Conservation (phyloP, 2,113 vertebrate genomes). For the Nothobranchius kuhntae region DNA sequence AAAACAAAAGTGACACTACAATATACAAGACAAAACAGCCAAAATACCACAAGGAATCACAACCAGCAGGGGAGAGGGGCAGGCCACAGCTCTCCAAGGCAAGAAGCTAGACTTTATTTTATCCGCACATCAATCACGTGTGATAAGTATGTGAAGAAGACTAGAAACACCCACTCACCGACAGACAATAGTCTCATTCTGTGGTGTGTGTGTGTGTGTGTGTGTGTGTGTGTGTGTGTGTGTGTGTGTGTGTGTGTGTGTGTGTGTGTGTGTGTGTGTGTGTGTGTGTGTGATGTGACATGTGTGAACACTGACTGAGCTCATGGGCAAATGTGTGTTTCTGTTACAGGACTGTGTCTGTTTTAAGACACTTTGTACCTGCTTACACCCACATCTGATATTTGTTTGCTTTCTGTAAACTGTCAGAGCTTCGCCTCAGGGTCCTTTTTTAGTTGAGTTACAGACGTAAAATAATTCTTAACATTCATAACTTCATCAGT, state of each 20-base stretch:
- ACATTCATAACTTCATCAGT: slow-evolving; percentile 19
- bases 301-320: slow-evolving; percentile 5
- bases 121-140: slow-evolving; percentile 22
- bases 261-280: not conserved
- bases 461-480: not conserved
- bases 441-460: slow-evolving; percentile 21
- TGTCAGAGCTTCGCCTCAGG: slow-evolving; percentile 39
- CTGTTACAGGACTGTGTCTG: not conserved
- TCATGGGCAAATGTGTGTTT: slow-evolving; percentile 20
- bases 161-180: slow-evolving; percentile 34
- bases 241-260: no score
- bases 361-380: slow-evolving; percentile 6
- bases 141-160: slow-evolving; percentile 32
- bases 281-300: not conserved
- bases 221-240: no score
- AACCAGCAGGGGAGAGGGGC: slow-evolving; percentile 45
- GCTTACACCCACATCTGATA: no score
- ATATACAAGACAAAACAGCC: slow-evolving; percentile 34
- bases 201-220: not conserved
- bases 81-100: slow-evolving; percentile 9
- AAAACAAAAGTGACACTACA: slow-evolving; percentile 46
- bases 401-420: slow-evolving; percentile 31
- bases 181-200: slow-evolving; percentile 56
- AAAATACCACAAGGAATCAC: slow-evolving; percentile 54
- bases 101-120: slow-evolving; percentile 14